A percentile compares a stretch with the other conserved stretches of the same genome.
Evolutionary conservation across 2,113 vertebrate species (phyloP).

Genomic region (Bucco capensis): DNA sequence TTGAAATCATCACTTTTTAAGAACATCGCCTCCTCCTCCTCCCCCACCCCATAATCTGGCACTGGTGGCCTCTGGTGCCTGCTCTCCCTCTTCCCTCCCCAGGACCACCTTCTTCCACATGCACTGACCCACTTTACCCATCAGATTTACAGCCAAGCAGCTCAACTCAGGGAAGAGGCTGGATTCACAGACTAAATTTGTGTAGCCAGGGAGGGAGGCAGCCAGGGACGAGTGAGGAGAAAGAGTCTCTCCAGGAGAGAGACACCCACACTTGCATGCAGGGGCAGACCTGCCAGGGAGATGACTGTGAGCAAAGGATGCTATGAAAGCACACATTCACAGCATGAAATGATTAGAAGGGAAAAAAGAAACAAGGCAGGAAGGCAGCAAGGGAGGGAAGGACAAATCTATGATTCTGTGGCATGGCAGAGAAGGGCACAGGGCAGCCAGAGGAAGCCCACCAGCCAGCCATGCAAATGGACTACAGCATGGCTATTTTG

Average conservation of each 20-base stretch:
- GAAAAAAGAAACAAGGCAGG: background rate
- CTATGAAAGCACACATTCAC: background rate
- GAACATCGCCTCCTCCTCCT: background rate
- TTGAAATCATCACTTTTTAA: background rate
- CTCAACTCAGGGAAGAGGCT: background rate
- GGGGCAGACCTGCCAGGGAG: background rate
- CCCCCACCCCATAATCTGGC: background rate
- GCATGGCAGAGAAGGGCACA: background rate
- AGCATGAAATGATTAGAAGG: background rate
- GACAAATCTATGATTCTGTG: no score
- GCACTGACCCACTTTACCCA: background rate
- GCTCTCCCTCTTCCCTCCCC: background rate
- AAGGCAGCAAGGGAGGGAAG: background rate
- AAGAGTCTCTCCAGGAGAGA: background rate
- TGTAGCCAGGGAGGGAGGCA: background rate
- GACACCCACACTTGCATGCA: accelerated
- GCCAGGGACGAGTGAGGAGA: background rate
- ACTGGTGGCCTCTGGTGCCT: background rate
- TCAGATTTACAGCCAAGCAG: background rate
- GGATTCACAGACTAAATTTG: background rate
- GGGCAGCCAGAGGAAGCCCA: background rate
- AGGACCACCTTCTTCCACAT: background rate
- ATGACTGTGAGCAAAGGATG: background rate
- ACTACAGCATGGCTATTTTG: background rate
- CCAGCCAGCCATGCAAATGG: background rate